A percentile compares a stretch with the other conserved stretches of the same genome.
Conservation (phyloP, 2,888 invertebrate species). For the Anthophora plumipes region DNA sequence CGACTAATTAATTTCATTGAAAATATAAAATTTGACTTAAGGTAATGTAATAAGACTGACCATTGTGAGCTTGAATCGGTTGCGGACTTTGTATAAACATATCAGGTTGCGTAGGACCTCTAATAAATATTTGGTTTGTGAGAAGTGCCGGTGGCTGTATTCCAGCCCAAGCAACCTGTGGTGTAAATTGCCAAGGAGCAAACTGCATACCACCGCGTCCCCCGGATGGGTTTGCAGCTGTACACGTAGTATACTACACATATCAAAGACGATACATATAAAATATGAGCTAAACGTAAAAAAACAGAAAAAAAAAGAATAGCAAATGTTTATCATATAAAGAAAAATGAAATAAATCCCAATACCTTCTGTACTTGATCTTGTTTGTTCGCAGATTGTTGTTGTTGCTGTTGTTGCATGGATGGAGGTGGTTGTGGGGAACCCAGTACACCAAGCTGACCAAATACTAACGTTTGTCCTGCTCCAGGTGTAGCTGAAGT, state of each 20-base stretch:
- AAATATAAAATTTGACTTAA: background rate
- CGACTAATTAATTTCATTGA: background rate
- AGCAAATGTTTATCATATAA: background rate
- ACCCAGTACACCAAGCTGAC: conserved; percentile 89
- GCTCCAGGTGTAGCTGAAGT: conserved; percentile 89
- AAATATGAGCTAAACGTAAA: background rate
- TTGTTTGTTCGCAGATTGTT: conserved; percentile 79
- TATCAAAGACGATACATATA: conserved; percentile 3
- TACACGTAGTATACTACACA: conserved; percentile 83
- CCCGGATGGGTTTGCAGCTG: conserved; percentile 81
- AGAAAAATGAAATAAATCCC: background rate
- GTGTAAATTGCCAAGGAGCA: conserved; percentile 91
- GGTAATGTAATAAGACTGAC: conserved; percentile 84
- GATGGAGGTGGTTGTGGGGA: conserved; percentile 85
- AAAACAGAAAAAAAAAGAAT: too few relatives aligned
- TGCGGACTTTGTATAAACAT: conserved; percentile 95
- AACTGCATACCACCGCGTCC: conserved; percentile 89
- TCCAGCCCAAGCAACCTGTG: conserved; percentile 92
- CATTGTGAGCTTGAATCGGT: conserved; percentile 89
- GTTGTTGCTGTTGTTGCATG: conserved; percentile 81
- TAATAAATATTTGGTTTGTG: conserved; percentile 92
- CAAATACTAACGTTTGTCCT: conserved; percentile 90
- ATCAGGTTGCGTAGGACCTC: conserved; percentile 91
- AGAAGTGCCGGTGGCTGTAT: conserved; percentile 89
- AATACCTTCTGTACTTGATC: conserved; percentile 83